Conservation (phyloP, 2,888 invertebrate genomes). For the Macropis europaea region DNA sequence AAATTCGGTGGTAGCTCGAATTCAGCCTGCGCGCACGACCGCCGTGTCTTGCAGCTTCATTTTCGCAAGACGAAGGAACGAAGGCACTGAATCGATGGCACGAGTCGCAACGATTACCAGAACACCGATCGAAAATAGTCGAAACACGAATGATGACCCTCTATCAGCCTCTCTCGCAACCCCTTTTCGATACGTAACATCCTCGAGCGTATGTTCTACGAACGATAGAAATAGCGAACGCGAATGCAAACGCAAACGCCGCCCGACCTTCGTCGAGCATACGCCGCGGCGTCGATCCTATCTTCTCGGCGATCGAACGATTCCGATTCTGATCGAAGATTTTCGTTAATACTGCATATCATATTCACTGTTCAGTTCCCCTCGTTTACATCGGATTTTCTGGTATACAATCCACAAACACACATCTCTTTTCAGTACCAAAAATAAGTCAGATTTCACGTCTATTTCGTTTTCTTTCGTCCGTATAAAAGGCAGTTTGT, state of each 20-base stretch:
- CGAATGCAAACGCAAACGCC: not conserved
- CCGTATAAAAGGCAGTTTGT: no score
- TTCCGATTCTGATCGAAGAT: no score
- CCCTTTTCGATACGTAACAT: not conserved
- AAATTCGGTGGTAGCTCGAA: no score
- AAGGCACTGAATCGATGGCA: slow-evolving; percentile 31
- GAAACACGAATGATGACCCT: not conserved
- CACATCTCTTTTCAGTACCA: no score
- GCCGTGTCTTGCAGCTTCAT: slow-evolving; percentile 22
- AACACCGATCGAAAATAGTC: slow-evolving; percentile 4
- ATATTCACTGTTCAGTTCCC: not conserved
- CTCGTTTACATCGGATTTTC: not conserved
- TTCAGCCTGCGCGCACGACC: slow-evolving; percentile 3
- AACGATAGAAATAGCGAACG: slow-evolving; percentile 1
- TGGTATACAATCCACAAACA: no score
- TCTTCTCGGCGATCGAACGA: no score
- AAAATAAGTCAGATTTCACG: not conserved
- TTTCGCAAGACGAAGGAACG: slow-evolving; percentile 27
- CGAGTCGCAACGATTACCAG: no score
- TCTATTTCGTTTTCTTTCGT: not conserved
- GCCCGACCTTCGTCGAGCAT: not conserved
- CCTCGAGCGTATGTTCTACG: not conserved
- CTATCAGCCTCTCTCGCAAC: not conserved
- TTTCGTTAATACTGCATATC: no score
- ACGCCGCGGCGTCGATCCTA: no score